Conservation (phyloP, 2,797 vertebrate genomes). For the Urophycis tenuis region DNA sequence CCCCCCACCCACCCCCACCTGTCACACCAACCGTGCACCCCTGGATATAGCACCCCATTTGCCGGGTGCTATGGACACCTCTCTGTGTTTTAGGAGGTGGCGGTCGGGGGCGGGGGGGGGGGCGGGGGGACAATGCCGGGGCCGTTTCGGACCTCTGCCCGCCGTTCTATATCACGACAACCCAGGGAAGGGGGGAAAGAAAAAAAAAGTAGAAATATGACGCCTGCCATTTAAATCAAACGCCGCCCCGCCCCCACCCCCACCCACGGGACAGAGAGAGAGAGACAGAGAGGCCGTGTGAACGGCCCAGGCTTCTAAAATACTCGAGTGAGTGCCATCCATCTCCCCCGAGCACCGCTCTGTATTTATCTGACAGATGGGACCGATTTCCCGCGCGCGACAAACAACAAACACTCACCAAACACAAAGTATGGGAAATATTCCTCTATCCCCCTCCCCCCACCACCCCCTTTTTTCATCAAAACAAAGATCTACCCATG, state of each 20-base stretch:
- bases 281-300: not conserved
- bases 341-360: not conserved
- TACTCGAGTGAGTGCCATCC: not conserved
- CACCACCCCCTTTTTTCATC: too few species aligned
- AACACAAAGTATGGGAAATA: not conserved
- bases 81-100: not conserved
- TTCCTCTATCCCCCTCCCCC: not conserved
- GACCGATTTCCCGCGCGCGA: not conserved
- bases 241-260: not conserved
- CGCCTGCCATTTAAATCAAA: not conserved
- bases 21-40: not conserved
- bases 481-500: not conserved
- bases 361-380: not conserved
- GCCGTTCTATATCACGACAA: not conserved
- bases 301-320: not conserved
- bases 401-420: not conserved
- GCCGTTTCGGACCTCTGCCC: not conserved
- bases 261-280: not conserved
- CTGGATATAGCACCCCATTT: not conserved
- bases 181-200: not conserved
- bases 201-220: not conserved
- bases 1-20: too few species aligned
- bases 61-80: not conserved
- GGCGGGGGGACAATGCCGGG: not conserved
- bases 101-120: too few species aligned